Base-by-base conservation (phyloP, 2,888 invertebrate species). In the Junonia oenone region DNA sequence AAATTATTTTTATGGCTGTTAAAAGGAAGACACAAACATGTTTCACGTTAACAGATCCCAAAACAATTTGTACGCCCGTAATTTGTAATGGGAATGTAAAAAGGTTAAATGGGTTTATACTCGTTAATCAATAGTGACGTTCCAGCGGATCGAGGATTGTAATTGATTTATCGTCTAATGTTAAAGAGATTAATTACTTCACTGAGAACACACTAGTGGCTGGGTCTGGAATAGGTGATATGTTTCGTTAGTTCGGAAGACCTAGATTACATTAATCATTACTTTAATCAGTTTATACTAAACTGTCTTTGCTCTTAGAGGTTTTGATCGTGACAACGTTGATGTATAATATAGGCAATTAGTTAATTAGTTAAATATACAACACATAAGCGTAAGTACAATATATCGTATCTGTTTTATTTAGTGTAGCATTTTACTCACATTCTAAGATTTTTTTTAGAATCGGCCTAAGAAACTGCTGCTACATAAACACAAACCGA, bases 131-230 rank as follows among this genome's bases (percentile, higher is more conserved):
- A 54, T 47, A 22, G 22, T n/a, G 15, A 8, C 38, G 9, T 19
- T 38, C 17, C 17, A n/a, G 38, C 29, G 29, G 19, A 17, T 46
- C 19, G 19, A 14, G 5, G 19, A 56, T 51, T 45, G 43, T 45
- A 48, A 58, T 55, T 58, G 48, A 58, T 58, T 58, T 58, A 48
- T 45, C 22, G 26, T 35, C 48, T 45, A 48, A 33, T 33, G 45
- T 49, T 31, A 51, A 58, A 38, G n/a, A 50, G 43, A 58, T 58
- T 58, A 48, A 51, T 54, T 37, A 54, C 35, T 51, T 45, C 35
- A 46, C 50, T 17, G 19, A 17, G 33, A 33, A 43, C 47, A 31
- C 43, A n/a, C n/a, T n/a, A n/a, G 6, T 37, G 33, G 26, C 31
- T 33, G 31, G 31, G 31, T 33, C n/a, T n/a, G n/a, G 31, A n/a